phyloP scores from a whole-genome alignment of 1,140 invertebrate genomes.

The Heliconius himera region DNA sequence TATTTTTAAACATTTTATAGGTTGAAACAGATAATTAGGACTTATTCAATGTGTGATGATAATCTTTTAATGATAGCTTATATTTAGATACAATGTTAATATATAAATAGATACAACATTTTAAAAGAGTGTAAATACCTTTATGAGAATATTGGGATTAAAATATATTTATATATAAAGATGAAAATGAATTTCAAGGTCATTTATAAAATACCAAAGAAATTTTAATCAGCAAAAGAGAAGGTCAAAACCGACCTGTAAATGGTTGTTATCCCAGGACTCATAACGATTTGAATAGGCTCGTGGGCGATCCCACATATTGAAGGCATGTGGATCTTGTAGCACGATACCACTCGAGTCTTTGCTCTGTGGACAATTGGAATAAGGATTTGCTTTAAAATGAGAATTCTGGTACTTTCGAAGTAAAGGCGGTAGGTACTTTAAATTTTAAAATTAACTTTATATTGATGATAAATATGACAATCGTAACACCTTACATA shows the following conservation, averaged over 20 bases:
- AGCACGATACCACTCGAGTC: constrained; percentile 75
- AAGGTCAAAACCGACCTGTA: constrained; percentile 77
- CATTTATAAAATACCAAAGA: not conserved
- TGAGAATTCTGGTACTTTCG: not conserved
- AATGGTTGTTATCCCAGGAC: constrained; percentile 86
- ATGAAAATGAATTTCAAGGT: not conserved
- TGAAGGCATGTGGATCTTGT: constrained; percentile 66
- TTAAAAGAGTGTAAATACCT: no score
- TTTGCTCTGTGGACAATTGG: constrained; percentile 72
- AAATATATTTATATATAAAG: constrained; percentile 11
- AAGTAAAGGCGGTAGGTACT: constrained; percentile 1
- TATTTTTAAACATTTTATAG: no score
- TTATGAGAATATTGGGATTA: not conserved
- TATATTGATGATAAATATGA: not conserved
- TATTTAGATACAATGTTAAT: no score
- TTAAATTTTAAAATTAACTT: not conserved
- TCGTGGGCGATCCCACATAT: constrained; percentile 87
- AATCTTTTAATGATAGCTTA: no score
- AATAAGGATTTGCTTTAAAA: constrained; percentile 21
- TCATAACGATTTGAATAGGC: constrained; percentile 91
- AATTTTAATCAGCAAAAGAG: not conserved
- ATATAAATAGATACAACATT: no score
- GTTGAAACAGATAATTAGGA: no score
- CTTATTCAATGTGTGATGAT: no score
- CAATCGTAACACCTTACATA: not conserved